Percentiles rank a stretch among this genome's conserved stretches.
Evolutionary conservation across 1,140 invertebrate species (phyloP).

Genomic region (Belonocnema kinseyi): DNA sequence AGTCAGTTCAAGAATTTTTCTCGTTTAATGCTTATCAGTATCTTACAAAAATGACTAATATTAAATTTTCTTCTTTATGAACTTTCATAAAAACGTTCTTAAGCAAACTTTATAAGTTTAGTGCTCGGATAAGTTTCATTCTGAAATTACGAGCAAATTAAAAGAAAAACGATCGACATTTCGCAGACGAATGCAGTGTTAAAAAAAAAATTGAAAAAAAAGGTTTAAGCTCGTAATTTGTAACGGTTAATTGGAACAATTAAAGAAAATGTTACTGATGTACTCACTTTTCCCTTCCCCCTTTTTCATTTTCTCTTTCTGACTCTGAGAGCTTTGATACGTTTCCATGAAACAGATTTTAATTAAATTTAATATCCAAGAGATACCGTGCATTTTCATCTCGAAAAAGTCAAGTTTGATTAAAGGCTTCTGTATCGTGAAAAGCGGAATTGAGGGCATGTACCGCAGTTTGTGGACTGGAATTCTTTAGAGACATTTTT

Average conservation of each 20-base stretch:
- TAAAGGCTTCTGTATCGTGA: background rate
- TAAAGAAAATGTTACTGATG: background rate
- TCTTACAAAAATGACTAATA: too few relatives aligned
- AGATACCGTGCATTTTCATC: background rate
- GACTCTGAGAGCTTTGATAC: background rate
- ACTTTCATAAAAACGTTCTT: too few relatives aligned
- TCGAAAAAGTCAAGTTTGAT: conserved; percentile 4
- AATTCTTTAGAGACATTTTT: background rate
- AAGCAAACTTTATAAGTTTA: too few relatives aligned
- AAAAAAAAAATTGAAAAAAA: too few relatives aligned
- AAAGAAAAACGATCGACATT: background rate
- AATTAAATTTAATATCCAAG: conserved; percentile 26
- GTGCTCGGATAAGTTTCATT: too few relatives aligned
- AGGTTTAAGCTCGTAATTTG: background rate
- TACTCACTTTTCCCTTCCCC: background rate
- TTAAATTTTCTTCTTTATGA: too few relatives aligned
- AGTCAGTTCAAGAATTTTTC: conserved; percentile 6
- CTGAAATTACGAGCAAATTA: too few relatives aligned
- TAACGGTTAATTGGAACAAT: background rate
- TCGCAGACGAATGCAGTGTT: too few relatives aligned
- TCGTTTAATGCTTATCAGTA: background rate
- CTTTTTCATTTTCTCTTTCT: background rate
- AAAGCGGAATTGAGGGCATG: background rate
- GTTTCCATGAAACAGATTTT: conserved; percentile 18
- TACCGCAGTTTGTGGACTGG: background rate